These are phyloP conservation scores for Indicator maculatus DNA, from an alignment of 2,113 vertebrate genomes.

Conservation along the genomic window DNA sequence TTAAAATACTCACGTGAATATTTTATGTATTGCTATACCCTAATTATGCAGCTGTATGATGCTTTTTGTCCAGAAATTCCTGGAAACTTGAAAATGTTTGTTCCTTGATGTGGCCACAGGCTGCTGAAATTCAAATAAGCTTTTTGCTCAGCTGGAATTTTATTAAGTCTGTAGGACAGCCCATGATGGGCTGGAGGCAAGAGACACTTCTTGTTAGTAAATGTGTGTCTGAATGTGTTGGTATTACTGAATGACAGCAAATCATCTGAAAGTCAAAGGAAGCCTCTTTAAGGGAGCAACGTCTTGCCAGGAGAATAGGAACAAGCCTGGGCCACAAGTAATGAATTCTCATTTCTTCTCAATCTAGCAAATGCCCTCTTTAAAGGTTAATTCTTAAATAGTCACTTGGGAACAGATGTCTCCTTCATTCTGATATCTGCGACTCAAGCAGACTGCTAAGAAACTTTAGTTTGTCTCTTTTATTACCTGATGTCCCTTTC, in stretches of 20 bases:
- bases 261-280: constrained; percentile 14
- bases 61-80: not conserved
- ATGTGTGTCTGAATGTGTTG: not conserved
- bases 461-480: constrained; percentile 11
- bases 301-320: not conserved
- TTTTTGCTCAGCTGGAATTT: not conserved
- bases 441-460: constrained; percentile 12
- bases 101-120: constrained; percentile 3
- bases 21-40: not conserved
- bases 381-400: constrained; percentile 64
- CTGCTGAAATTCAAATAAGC: constrained; percentile 42
- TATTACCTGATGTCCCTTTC: not conserved
- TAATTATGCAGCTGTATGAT: not conserved
- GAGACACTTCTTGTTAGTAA: constrained; percentile 1
- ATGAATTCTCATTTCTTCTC: constrained; percentile 54
- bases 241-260: not conserved
- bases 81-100: constrained; percentile 14
- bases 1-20: not conserved
- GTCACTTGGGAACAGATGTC: constrained; percentile 15
- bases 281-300: not conserved
- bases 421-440: constrained; percentile 21
- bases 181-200: not conserved
- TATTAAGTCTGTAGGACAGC: not conserved
- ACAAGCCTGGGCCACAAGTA: not conserved
- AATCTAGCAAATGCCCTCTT: constrained; percentile 29